Evolutionary conservation across 2,113 vertebrate species (phyloP).

Genomic region (Nipponia nippon): DNA sequence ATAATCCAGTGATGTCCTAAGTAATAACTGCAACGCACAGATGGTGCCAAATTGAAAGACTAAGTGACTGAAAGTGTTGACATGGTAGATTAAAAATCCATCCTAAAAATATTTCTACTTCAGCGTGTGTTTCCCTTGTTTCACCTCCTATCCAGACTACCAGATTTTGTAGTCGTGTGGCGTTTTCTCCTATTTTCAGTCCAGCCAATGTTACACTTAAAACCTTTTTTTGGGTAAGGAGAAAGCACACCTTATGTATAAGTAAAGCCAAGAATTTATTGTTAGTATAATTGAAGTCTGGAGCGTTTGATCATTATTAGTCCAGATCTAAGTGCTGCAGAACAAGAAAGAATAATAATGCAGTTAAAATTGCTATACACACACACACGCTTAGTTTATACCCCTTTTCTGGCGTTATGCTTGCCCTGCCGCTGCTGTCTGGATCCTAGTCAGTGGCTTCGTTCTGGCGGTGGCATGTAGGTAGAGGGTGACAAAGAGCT

Average conservation of each 20-base stretch:
- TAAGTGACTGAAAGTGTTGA: slow-evolving; percentile 10
- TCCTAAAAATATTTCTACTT: slow-evolving; percentile 14
- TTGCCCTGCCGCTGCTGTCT: background rate
- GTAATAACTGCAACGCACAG: slow-evolving; percentile 13
- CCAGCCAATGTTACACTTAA: background rate
- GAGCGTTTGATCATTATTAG: background rate
- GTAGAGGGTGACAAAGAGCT: background rate
- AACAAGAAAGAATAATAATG: background rate
- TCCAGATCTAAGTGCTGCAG: background rate
- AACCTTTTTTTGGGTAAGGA: background rate
- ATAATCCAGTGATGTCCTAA: background rate
- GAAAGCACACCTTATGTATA: background rate
- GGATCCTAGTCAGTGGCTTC: background rate
- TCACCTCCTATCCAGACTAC: background rate
- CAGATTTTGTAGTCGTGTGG: background rate
- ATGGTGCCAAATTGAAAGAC: slow-evolving; percentile 49
- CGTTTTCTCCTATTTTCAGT: background rate
- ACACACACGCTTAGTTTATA: background rate
- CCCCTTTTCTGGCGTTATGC: background rate
- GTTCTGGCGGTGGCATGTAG: background rate
- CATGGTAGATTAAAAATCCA: slow-evolving; percentile 21
- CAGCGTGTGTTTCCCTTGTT: background rate
- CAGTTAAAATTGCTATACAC: background rate
- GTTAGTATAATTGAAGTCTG: background rate
- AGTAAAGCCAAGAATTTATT: background rate